These are phyloP conservation scores for Macaca mulatta DNA, from an alignment of 2,113 vertebrate species.

Conservation along the genomic window DNA sequence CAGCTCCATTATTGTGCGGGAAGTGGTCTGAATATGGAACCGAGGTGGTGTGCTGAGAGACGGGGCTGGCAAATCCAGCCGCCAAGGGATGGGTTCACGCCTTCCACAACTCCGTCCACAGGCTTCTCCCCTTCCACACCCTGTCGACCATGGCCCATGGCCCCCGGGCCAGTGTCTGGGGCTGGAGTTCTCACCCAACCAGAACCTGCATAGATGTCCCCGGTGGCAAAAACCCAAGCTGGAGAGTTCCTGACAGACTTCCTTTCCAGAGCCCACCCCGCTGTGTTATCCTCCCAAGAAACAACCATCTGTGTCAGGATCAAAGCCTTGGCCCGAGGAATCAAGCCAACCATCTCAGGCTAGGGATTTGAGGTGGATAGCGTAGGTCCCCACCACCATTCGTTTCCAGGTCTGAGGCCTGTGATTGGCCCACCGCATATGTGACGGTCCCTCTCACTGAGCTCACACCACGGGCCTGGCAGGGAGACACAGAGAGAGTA, in stretches of 20 bases:
- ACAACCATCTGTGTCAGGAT: background rate
- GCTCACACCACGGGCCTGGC: background rate
- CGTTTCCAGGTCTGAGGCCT: background rate
- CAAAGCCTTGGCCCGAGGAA: background rate
- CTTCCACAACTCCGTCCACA: background rate
- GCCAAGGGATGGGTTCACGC: background rate
- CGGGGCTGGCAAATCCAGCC: background rate
- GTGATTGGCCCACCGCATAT: fast-evolving
- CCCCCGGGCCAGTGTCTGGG: fast-evolving
- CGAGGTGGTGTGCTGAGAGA: background rate
- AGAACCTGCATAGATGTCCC: background rate
- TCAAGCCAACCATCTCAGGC: background rate
- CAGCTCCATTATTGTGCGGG: fast-evolving
- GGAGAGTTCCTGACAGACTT: background rate
- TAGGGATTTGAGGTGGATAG: background rate
- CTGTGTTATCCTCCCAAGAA: background rate
- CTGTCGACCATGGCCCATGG: fast-evolving
- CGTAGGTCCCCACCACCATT: fast-evolving
- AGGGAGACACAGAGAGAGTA: background rate
- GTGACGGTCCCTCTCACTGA: background rate
- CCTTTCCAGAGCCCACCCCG: background rate
- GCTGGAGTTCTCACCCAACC: background rate
- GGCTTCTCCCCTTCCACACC: background rate
- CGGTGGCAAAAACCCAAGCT: background rate
- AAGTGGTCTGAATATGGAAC: background rate